Base-by-base conservation (phyloP, 35 echinoderm and acorn worm species). In the Holothuria glaberrima region DNA sequence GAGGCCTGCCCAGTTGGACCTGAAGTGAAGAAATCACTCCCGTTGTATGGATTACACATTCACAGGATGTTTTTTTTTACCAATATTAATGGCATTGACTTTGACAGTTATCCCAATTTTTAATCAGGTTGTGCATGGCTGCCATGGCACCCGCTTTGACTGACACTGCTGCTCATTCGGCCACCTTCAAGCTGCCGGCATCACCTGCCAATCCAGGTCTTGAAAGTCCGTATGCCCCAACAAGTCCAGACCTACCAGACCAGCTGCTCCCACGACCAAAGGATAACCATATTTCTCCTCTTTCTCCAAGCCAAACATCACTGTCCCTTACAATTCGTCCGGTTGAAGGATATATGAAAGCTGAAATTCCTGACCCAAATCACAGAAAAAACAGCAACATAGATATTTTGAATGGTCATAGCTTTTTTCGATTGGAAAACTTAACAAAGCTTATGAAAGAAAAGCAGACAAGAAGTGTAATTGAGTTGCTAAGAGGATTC, bases 141-240 rank as follows among this genome's bases (percentile, higher is more conserved):
- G 97, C 91, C 35, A 99, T 99, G 97, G 97, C 97, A 86, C 97
- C 97, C 63, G 97, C 97, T 68, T 86, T 99, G 88, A 99, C 97
- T 91, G 97, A 99, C 64, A 91, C 97, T 83, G 89, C 97, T 86
- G 93, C 97, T 80, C 97, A 99, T 90, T 87, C 97, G 75, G 88
- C 86, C 89, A 91, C 67, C 83, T 99, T 95, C 78, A 99, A 99
- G 93, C 91, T 99, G 71, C 97, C 97, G 59, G 88, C 94, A 35
- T 95, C 97, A 62, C 93, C 97, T 32, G 88, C 91, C 31, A 92
- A 94, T 80, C 93, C 97, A 48, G 97, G 91, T 30, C 61, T 61
- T 48, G 84, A 87, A 30, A 77, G 77, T 52, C 88, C 83, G 66
- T 71, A 86, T 90, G 77, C 92, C 75, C 91, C 91, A 56, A 90